These are phyloP conservation scores for Erpetoichthys calabaricus DNA, from an alignment of 2,797 vertebrate genomes.

Conservation along the genomic window DNA sequence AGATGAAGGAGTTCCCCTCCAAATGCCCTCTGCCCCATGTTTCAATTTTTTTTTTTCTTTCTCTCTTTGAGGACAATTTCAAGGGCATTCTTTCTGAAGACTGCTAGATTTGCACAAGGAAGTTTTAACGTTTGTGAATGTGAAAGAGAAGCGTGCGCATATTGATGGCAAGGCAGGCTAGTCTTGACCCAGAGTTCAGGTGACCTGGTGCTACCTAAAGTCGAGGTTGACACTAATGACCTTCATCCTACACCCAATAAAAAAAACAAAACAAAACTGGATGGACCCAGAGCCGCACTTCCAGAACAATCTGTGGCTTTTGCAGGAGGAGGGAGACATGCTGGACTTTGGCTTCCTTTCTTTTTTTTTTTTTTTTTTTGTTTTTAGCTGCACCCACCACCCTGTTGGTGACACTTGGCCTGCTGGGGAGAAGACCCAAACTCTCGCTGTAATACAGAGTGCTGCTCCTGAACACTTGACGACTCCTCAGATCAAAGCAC, in stretches of 20 bases:
- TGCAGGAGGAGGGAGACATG: no score
- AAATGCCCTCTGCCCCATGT: constrained; percentile 3
- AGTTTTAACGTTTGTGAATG: constrained; percentile 92
- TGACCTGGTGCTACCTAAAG: constrained; percentile 71
- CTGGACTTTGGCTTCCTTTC: constrained; percentile 31
- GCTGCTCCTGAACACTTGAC: no score
- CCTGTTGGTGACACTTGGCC: no score
- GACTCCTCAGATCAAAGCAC: no score
- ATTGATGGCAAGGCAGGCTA: constrained; percentile 45
- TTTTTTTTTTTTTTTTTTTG: constrained; percentile 15
- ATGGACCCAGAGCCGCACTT: no score
- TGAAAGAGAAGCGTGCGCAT: constrained; percentile 60
- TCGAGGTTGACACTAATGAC: constrained; percentile 47
- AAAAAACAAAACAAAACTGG: no score
- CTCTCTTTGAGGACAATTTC: constrained; percentile 47
- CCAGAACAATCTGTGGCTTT: no score
- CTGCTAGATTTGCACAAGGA: constrained; percentile 99
- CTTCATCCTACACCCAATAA: no score
- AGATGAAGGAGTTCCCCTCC: constrained; percentile 60
- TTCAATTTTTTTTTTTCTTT: constrained; percentile 72
- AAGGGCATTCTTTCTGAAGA: constrained; percentile 97
- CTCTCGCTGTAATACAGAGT: no score
- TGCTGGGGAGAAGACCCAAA: no score
- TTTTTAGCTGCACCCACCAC: constrained; percentile 4
- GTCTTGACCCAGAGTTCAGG: constrained; percentile 45